Evolutionary conservation across 2,797 vertebrate genomes (phyloP).

Genomic region (Sphenopsis melanotis): DNA sequence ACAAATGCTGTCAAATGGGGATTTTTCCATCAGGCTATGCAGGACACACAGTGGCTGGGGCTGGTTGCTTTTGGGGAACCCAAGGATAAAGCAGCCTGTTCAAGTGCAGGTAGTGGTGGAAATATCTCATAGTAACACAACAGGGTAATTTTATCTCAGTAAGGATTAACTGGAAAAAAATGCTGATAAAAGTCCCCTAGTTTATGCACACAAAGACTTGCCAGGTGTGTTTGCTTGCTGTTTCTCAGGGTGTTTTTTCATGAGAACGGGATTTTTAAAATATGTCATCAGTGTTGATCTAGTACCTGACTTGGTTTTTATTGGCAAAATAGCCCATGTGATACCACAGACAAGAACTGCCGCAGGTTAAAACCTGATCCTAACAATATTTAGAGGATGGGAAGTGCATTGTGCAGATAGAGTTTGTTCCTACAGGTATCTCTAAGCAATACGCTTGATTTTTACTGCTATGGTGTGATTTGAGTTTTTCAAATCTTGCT

Average conservation of each 20-base stretch:
- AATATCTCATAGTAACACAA: background rate
- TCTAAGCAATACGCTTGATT: background rate
- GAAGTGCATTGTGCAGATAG: background rate
- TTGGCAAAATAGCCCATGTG: background rate
- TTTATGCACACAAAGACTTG: background rate
- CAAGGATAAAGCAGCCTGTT: background rate
- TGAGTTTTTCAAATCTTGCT: background rate
- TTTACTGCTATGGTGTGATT: background rate
- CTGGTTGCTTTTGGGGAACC: background rate
- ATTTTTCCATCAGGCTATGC: background rate
- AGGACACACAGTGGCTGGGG: background rate
- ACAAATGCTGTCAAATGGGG: background rate
- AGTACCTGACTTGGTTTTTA: background rate
- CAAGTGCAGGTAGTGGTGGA: background rate
- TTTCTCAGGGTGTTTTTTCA: background rate
- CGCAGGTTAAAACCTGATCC: background rate
- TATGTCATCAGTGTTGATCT: fast-evolving
- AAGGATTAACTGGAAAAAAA: background rate
- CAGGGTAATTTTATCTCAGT: background rate
- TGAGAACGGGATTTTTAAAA: background rate
- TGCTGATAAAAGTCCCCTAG: background rate
- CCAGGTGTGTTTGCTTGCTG: background rate
- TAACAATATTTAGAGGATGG: background rate
- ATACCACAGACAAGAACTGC: background rate
- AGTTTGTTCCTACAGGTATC: background rate